These are phyloP conservation scores for Ferrisia virgata DNA, from an alignment of 2,888 invertebrate genomes.

Conservation along the genomic window DNA sequence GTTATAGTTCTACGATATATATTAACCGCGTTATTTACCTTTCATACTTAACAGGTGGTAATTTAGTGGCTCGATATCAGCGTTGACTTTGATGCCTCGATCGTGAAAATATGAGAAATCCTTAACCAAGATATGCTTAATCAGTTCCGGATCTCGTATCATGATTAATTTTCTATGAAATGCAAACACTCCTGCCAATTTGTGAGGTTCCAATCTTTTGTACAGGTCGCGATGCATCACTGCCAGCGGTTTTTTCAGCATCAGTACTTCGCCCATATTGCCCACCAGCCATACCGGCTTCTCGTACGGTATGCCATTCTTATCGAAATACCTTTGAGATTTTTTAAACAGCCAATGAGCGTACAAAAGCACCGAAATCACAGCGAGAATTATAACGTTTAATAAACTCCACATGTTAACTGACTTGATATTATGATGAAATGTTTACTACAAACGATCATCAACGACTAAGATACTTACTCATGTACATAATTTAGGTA, in stretches of 20 bases:
- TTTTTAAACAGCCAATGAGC: too few species aligned
- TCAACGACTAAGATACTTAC: too few species aligned
- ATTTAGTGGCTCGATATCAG: background rate
- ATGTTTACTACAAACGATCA: too few species aligned
- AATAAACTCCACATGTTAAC: too few species aligned
- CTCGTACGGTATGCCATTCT: background rate
- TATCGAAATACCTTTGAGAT: too few species aligned
- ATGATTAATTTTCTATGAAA: background rate
- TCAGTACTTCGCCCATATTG: background rate
- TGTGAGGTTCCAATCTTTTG: background rate
- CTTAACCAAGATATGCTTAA: background rate
- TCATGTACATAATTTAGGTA: too few species aligned
- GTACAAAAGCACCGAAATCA: too few species aligned
- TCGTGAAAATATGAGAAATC: background rate
- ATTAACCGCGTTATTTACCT: conserved; percentile 51
- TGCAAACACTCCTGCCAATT: background rate
- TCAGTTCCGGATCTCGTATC: background rate
- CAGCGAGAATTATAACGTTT: too few species aligned
- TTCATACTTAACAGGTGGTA: conserved; percentile 47
- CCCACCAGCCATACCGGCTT: conserved; percentile 49
- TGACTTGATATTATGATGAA: background rate
- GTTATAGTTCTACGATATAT: background rate
- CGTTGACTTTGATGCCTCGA: conserved; percentile 47
- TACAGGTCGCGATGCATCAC: background rate
- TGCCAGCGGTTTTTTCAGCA: background rate